These are phyloP conservation scores for Addax nasomaculatus DNA, from an alignment of 2,113 vertebrate species.

Conservation along the genomic window DNA sequence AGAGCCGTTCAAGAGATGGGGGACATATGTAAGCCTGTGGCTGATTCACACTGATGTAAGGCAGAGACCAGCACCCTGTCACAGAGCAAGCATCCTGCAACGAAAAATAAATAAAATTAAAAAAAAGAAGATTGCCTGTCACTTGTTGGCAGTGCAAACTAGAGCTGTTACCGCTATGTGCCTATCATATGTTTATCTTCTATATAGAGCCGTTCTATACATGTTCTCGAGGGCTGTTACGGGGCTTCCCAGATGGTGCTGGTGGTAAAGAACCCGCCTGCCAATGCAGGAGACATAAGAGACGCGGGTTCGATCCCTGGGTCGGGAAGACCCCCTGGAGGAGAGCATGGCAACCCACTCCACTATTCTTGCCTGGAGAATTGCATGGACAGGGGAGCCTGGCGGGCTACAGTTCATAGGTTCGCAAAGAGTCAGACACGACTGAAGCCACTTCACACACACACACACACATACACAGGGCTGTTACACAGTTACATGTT, in stretches of 20 bases:
- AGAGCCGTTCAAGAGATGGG: neutral
- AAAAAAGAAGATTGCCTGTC: neutral
- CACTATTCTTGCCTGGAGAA: neutral
- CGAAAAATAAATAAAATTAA: neutral
- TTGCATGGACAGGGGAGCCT: neutral
- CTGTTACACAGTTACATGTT: neutral
- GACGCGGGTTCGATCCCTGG: neutral
- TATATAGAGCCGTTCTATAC: neutral
- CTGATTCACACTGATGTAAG: neutral
- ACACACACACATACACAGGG: neutral
- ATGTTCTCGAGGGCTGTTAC: neutral
- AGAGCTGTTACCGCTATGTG: neutral
- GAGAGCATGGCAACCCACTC: neutral
- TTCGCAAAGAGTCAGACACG: neutral
- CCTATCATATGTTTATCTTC: neutral
- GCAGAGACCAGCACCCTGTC: neutral
- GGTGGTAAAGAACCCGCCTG: neutral
- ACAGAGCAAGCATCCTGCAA: neutral
- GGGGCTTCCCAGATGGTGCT: neutral
- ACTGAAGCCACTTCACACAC: neutral
- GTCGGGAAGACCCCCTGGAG: neutral
- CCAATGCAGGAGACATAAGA: neutral
- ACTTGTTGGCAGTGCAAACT: neutral
- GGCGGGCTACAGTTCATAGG: neutral
- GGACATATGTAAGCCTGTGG: neutral